Base-by-base conservation (phyloP, 2,888 invertebrate genomes). In the Diachrysia chrysitis region DNA sequence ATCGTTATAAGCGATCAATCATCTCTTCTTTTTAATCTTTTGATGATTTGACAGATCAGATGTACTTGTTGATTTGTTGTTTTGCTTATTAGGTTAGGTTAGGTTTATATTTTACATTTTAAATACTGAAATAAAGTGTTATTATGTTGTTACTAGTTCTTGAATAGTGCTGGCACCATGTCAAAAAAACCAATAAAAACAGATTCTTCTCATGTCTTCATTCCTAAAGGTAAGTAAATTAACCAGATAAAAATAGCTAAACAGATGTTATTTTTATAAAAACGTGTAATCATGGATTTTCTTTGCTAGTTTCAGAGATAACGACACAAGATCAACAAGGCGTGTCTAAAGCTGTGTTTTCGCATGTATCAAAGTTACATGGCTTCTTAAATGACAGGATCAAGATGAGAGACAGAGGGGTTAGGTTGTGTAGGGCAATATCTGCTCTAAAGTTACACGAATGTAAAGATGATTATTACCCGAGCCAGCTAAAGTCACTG, bases 341-440 rank as follows among this genome's bases (percentile, higher is more conserved):
- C 5, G 83, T 94, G 48, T 88, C 93, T 0, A 94, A 91, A 83
- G 93, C 93, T 0, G 90, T 94, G 9, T 94, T 89, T 70, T 90
- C 89, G 5, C 95, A 95, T 71, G 75, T 94, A 29, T 89, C 90
- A 0, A 90, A 87, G 32, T 79, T 95, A 9, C 92, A 93, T 69
- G 73, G 79, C 0, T 78, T 92, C 14, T 55, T 95, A 53, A 83
- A 69, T 55, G 89, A 94, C 65, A 95, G 95, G 95, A 67, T 78
- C 7, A 85, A 81, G 58, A 64, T 93, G n/a, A 87, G 83, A 62
- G 89, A 87, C 1, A 93, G 92, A 76, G 94, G 95, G 19, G 83
- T 85, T 10, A 89, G 88, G 61, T 66, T 92, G 10, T 90, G 92
- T 59, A 89, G 85, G 79, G 83, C 88, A 3, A 86, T 95, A 59